Evolutionary conservation across 2,113 vertebrate species (phyloP).

Genomic region (Eidolon helvum): DNA sequence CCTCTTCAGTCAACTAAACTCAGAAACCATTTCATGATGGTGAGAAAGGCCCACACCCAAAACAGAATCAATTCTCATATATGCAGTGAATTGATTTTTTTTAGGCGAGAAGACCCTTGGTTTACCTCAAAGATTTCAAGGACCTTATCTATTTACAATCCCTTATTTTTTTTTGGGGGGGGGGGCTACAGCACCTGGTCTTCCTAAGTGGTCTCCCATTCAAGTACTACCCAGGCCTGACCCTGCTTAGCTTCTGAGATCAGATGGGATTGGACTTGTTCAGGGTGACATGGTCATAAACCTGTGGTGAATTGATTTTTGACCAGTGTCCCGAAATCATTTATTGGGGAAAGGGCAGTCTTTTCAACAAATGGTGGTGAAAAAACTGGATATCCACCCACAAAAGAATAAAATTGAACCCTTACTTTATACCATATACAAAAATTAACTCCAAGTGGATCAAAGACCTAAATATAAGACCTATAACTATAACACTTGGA

Average conservation of each 20-base stretch:
- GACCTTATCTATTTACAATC: no score
- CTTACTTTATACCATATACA: neutral
- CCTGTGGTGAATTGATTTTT: no score
- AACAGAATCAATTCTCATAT: neutral
- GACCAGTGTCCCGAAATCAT: neutral
- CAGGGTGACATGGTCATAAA: no score
- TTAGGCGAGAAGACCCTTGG: neutral
- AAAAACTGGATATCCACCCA: neutral
- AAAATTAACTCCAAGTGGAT: constrained; percentile 24
- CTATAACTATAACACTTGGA: neutral
- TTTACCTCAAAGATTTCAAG: no score
- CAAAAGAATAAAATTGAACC: neutral
- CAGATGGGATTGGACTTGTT: no score
- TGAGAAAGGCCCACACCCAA: neutral
- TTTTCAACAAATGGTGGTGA: neutral
- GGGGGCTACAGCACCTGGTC: no score
- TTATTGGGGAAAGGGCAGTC: neutral
- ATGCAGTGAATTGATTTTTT: neutral
- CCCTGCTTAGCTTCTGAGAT: no score
- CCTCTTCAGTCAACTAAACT: neutral
- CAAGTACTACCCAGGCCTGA: no score
- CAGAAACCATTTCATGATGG: neutral
- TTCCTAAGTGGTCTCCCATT: no score
- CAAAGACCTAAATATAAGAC: neutral
- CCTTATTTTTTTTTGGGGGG: no score